Conservation (phyloP, 30 jellyfish, hydroid and myxozoan genomes). For the Sanderia malayensis region DNA sequence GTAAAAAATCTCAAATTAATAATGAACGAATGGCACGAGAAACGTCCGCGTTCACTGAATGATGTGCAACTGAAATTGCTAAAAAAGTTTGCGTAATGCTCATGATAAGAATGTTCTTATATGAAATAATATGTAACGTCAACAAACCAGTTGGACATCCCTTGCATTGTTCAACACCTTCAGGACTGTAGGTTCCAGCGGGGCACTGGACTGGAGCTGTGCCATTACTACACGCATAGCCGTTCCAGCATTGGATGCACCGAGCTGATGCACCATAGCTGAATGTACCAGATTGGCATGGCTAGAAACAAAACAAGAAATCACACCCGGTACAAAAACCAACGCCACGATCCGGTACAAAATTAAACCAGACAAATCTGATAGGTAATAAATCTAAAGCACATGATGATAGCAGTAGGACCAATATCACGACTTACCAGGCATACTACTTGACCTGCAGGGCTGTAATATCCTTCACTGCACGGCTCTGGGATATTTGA, state of each 20-base stretch:
- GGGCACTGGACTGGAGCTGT: conserved; percentile 75
- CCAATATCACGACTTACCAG: conserved; percentile 64
- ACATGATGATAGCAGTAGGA: too few species aligned
- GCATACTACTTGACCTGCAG: conserved; percentile 84
- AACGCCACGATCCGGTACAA: too few species aligned
- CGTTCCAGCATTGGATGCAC: conserved; percentile 88
- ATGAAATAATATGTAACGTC: too few species aligned
- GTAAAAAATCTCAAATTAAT: too few species aligned
- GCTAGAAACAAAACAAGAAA: conserved; percentile 23
- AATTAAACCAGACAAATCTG: too few species aligned
- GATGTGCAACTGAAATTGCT: too few species aligned
- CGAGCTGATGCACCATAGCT: conserved; percentile 72
- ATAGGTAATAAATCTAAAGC: too few species aligned
- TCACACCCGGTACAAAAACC: too few species aligned
- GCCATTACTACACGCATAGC: conserved; percentile 76
- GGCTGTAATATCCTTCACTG: conserved; percentile 64
- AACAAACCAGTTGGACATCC: conserved; percentile 69
- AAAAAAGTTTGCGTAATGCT: too few species aligned
- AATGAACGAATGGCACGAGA: too few species aligned
- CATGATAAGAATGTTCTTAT: too few species aligned
- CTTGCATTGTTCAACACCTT: conserved; percentile 66
- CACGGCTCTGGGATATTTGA: conserved; percentile 69
- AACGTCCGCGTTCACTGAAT: too few species aligned
- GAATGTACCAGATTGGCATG: conserved; percentile 74
- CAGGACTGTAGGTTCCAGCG: conserved; percentile 79